A percentile compares a stretch with the other conserved stretches of the same genome.
phyloP scores from a whole-genome alignment of 2,113 vertebrate genomes.

The Esox niger region DNA sequence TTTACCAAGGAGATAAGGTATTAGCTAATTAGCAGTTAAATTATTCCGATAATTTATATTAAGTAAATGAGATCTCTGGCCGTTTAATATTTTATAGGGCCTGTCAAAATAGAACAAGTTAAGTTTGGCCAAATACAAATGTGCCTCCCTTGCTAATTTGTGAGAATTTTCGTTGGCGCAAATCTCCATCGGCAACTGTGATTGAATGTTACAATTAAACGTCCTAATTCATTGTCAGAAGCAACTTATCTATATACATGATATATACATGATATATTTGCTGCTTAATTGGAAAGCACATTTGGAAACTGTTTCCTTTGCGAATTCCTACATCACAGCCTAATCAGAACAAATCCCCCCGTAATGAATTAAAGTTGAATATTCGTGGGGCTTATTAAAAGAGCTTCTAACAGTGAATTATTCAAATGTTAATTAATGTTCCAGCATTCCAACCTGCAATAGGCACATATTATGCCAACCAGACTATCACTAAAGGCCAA shows the following conservation, averaged over 20 bases:
- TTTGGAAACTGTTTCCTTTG: slow-evolving; percentile 57
- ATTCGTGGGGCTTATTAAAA: slow-evolving; percentile 61
- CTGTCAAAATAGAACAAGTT: slow-evolving; percentile 67
- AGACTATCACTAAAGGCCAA: slow-evolving; percentile 37
- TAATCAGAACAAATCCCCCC: slow-evolving; percentile 55
- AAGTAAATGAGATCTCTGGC: slow-evolving; percentile 62
- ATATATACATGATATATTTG: slow-evolving; percentile 72
- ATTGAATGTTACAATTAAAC: slow-evolving; percentile 74
- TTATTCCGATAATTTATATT: slow-evolving; percentile 68
- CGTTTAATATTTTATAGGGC: slow-evolving; percentile 70
- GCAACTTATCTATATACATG: slow-evolving; percentile 70
- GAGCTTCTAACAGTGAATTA: slow-evolving; percentile 62
- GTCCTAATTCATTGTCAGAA: slow-evolving; percentile 71
- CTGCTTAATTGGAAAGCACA: slow-evolving; percentile 64
- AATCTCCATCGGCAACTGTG: slow-evolving; percentile 55
- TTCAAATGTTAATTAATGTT: slow-evolving; percentile 73
- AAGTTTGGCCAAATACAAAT: slow-evolving; percentile 70
- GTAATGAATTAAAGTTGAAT: slow-evolving; percentile 62
- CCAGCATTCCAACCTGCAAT: slow-evolving; percentile 60
- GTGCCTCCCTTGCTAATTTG: slow-evolving; percentile 58
- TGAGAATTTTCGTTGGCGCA: slow-evolving; percentile 56
- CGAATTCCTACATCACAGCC: slow-evolving; percentile 46
- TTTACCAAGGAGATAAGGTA: slow-evolving; percentile 52
- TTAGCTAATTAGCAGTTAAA: slow-evolving; percentile 60
- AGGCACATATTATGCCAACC: slow-evolving; percentile 51